Evolutionary conservation across 2,113 vertebrate species (phyloP), one percentile per base, ranked within the genome.

Genomic region (Oreochromis niloticus): DNA sequence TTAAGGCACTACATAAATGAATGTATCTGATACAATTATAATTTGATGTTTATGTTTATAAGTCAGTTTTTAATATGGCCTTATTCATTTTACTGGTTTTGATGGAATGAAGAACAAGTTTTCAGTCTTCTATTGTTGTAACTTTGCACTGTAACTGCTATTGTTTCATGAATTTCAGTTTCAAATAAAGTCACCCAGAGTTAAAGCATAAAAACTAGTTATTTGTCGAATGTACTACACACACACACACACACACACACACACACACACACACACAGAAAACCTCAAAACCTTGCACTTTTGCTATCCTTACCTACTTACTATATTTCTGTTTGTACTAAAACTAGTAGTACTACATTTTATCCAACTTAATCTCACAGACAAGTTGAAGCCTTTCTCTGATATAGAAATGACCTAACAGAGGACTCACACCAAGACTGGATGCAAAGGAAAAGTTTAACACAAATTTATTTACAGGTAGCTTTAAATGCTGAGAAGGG

Each of bases 191-290:
- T 50, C 17, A 48, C 19, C 7, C 24, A 48, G 41, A 75, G 6
- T 50, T 50, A 50, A 32, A 50, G 24, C 43, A 32, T 27, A 50
- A 50, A 27, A 43, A 6, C 0, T 0, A 46, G 22, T 46, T 9
- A 46, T 46, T 43, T 73, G 39, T 73, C 2, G 0, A 6, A 17
- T 46, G 68, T 41, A 41, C 6, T 8, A 68, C 6, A 34, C 16
- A 61, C 3, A 32, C 24, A 59, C 56, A 24, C 52, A 54, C 19
- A 54, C 19, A 57, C 22, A 56, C 6, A 55, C 0, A 34, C 34
- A 34, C 34, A 68, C 6, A 34, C 16, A 61, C 3, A 68, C 6
- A n/a, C n/a, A n/a, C n/a, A n/a, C n/a, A n/a, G n/a, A n/a, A n/a
- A 34, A n/a, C n/a, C n/a, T 22, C 59, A 34, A 63, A 63, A 63